phyloP scores from a whole-genome alignment of 2,113 vertebrate genomes.

The Microcebus lehilahytsara region DNA sequence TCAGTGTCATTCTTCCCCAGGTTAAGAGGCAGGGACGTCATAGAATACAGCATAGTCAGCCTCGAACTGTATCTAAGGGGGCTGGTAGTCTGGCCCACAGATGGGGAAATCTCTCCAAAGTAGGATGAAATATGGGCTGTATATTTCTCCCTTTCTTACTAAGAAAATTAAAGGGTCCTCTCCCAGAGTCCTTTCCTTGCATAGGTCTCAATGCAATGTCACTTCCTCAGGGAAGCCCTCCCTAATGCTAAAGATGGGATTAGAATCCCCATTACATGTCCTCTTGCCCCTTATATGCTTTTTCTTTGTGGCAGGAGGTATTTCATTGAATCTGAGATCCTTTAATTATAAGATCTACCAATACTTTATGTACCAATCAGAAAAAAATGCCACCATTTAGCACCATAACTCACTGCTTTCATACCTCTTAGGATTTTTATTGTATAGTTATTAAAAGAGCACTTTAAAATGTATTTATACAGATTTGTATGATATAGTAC shows the following conservation, averaged over 20 bases:
- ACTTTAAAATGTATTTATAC: slow-evolving; percentile 66
- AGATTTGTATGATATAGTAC: slow-evolving; percentile 52
- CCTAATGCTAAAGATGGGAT: not conserved
- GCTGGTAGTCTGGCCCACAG: too few relatives aligned
- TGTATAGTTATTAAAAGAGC: slow-evolving; percentile 60
- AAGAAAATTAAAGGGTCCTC: not conserved
- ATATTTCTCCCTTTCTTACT: not conserved
- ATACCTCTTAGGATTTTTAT: slow-evolving; percentile 46
- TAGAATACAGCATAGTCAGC: not conserved
- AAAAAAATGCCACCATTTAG: not conserved
- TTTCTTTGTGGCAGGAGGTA: not conserved
- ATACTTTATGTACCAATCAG: slow-evolving; percentile 12
- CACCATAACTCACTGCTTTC: slow-evolving; percentile 24
- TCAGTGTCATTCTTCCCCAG: not conserved
- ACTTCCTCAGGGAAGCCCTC: not conserved
- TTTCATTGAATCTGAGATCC: not conserved
- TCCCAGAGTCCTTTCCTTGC: not conserved
- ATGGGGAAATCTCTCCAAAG: not conserved
- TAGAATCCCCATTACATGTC: not conserved
- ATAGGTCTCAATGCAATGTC: not conserved
- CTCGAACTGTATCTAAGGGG: not conserved
- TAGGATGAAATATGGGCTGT: not conserved
- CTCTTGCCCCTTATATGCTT: not conserved
- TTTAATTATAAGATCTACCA: not conserved
- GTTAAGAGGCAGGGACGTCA: not conserved